Evolutionary conservation across 2,888 invertebrate species (phyloP), one percentile per base, ranked within the genome.

Genomic region (Conops quadrifasciatus): DNA sequence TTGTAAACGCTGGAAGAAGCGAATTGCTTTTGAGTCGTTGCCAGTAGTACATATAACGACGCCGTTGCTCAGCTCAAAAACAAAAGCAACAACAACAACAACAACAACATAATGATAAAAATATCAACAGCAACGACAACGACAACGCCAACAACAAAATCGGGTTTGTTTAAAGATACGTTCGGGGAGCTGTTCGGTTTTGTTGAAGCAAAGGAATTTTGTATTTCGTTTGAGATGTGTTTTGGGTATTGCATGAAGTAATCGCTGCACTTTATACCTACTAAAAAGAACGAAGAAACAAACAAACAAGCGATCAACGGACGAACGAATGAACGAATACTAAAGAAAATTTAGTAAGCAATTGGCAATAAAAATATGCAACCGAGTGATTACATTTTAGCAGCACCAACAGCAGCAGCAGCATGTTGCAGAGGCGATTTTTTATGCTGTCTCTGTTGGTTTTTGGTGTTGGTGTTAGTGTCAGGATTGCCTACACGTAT

Each of bases 11-110:
- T 36, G 7, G 58, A 62, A 62, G 62, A 43, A 62, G 43, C 62
- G 43, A 43, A 62, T 62, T 24, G 62, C 62, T 49, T 64, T 64
- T 49, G 64, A 64, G 49, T 49, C 47, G 64, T 19, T 60, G 60
- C 60, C 60, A 60, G 43, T 60, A 19, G n/a, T 3, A 16, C 59
- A 9, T 24, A 59, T 59, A 36, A 36, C 36, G 36, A 36, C 9
- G 36, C 24, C 16, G 24, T 4, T 58, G 24, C 24, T 58, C 24
- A 56, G n/a, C 49, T 15, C 49, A n/a, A 21, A 2, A 53, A 21
- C 21, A 21, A 21, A 21, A 1, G 0, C 19, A 21, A 9, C 19
- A 53, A 53, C 53, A 21, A 21, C 19, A 21, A 53, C 15, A 2
- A 21, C 53, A 53, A 19, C 36, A 36, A 36, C 36, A n/a, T n/a